A percentile compares a stretch with the other conserved stretches of the same genome.
phyloP scores from a whole-genome alignment of 1,140 invertebrate species.

The Cotesia chilonis region DNA sequence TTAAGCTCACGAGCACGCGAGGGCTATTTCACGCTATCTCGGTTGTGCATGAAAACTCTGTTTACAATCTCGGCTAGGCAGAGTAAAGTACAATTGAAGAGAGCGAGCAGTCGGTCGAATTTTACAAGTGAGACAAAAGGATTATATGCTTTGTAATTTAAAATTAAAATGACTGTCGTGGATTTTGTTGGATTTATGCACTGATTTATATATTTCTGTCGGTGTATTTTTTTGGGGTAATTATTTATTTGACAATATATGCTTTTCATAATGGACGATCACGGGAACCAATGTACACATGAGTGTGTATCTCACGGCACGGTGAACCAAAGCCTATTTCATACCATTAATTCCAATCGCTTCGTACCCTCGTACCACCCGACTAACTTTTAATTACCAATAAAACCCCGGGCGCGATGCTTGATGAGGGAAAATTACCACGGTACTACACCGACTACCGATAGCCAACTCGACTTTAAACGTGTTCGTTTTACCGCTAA shows the following conservation, averaged over 20 bases:
- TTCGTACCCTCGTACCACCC: constrained; percentile 41
- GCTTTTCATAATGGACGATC: constrained; percentile 9
- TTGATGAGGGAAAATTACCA: constrained; percentile 60
- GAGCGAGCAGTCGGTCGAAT: too few relatives aligned
- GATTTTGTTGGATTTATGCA: background rate
- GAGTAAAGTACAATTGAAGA: too few relatives aligned
- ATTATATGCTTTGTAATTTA: constrained; percentile 28
- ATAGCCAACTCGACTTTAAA: constrained; percentile 6
- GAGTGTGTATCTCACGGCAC: constrained; percentile 14
- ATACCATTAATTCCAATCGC: constrained; percentile 65
- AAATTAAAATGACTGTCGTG: background rate
- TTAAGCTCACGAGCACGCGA: too few relatives aligned
- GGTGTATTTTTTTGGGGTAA: background rate
- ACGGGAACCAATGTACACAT: constrained; percentile 11
- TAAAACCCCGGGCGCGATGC: constrained; percentile 54
- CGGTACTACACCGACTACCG: constrained; percentile 16
- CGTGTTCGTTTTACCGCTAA: constrained; percentile 2
- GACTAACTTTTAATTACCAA: constrained; percentile 64
- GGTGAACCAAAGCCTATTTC: constrained; percentile 21
- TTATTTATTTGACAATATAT: background rate
- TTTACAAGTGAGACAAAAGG: too few relatives aligned
- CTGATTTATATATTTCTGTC: too few relatives aligned
- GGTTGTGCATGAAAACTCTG: too few relatives aligned
- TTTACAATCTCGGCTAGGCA: constrained; percentile 10
- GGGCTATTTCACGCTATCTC: too few relatives aligned